Conservation (phyloP, 2,888 invertebrate genomes). For the Drosophila nr. medialis region DNA sequence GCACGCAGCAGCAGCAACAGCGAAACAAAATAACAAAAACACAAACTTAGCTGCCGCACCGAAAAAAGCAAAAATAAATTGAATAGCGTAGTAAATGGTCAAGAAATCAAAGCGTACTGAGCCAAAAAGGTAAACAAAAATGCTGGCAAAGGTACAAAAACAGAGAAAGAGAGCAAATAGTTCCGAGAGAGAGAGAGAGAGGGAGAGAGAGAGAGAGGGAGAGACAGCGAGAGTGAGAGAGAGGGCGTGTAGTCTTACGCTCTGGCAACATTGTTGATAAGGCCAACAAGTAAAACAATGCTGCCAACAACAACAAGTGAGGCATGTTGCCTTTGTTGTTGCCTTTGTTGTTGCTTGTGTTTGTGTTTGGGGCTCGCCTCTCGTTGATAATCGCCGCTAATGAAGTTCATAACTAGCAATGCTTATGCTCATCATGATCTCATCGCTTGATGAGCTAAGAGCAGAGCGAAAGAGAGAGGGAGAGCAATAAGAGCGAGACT, state of each 20-base stretch:
- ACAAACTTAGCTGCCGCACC: conserved; percentile 49
- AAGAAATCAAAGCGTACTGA: conserved; percentile 79
- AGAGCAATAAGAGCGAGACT: conserved; percentile 12
- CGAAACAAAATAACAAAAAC: conserved; percentile 11
- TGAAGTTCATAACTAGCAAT: conserved; percentile 45
- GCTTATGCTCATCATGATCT: conserved; percentile 29
- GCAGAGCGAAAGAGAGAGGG: conserved; percentile 12
- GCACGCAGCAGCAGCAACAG: conserved; percentile 56
- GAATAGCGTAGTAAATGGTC: conserved; percentile 79
- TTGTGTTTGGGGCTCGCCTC: conserved; percentile 35
- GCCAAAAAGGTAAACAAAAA: conserved; percentile 78
- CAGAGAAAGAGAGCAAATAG: conserved; percentile 14
- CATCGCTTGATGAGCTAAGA: conserved; percentile 38
- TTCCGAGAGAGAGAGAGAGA: conserved; percentile 1
- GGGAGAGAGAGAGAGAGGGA: neutral
- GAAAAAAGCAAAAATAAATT: conserved; percentile 59
- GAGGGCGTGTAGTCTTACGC: conserved; percentile 19
- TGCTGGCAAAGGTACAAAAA: conserved; percentile 71
- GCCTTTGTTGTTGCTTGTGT: conserved; percentile 5
- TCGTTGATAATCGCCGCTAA: conserved; percentile 61
- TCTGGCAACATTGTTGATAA: conserved; percentile 74
- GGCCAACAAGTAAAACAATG: conserved; percentile 27
- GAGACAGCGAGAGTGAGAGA: conserved; percentile 13
- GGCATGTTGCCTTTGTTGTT: conserved; percentile 10
- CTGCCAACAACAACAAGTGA: conserved; percentile 29